Base-by-base conservation (phyloP, 2,113 vertebrate genomes). In the Spea multiplicata region DNA sequence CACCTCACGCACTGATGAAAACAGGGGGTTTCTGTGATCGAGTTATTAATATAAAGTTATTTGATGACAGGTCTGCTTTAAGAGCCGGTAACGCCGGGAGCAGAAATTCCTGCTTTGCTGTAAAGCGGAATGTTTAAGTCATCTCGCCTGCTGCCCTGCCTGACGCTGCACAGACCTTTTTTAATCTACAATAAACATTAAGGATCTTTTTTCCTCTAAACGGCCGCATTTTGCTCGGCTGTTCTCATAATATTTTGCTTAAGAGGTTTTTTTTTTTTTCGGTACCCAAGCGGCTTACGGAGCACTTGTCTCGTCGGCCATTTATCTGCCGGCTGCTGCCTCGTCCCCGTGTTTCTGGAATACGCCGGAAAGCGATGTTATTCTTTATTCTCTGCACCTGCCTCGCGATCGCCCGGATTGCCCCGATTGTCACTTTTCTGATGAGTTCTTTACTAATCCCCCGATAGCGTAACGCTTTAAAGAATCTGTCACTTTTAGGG, bases 241-340 rank as follows among this genome's bases (percentile, higher is more conserved):
- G 17, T 70, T 77, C 75, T 77, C 75, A 77, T 77, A 77, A 77
- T 77, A 77, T 77, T 77, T 77, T 77, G 68, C 75, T 77, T 77
- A 77, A 77, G 75, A 77, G 75, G 75, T 77, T 77, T 76, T 66
- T 30, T 30, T n/a, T 30, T 30, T 30, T 30, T 77, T 77, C 59
- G 75, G 75, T 77, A 70, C 75, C 75, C 45, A 62, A 77, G 70
- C 70, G 75, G 66, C 61, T 77, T 77, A 77, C 66, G 9, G 66
- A 77, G 67, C 75, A 62, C 69, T 70, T 70, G 66, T 77, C 75
- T 77, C 70, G 66, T 67, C 3, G 55, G 9, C 50, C 52, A 76
- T 77, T 70, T 77, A 70, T 77, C 75, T 62, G 67, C 75, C 61
- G 44, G 57, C 47, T 77, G 49, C 75, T 70, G 75, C 49, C 66